A percentile compares a stretch with the other conserved stretches of the same genome.
phyloP scores from a whole-genome alignment of 1,140 invertebrate genomes.

The Eumaeus atala region DNA sequence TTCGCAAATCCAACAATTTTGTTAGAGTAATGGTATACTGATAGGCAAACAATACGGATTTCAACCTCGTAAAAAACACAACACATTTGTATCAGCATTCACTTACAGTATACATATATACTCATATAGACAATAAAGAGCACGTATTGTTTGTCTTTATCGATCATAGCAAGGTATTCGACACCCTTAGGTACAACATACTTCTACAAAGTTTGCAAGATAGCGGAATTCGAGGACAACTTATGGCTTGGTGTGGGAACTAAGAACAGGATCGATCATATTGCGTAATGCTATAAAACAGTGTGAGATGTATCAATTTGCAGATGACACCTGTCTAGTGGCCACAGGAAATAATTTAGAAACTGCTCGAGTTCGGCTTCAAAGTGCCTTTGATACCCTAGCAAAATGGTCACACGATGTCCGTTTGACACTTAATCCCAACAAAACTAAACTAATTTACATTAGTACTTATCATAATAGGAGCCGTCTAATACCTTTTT shows the following conservation, averaged over 20 bases:
- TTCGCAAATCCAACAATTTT: conserved; percentile 20
- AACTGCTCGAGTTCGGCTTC: too few relatives aligned
- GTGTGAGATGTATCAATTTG: too few relatives aligned
- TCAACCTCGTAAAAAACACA: conserved; percentile 20
- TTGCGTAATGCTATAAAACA: too few relatives aligned
- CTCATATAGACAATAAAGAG: conserved; percentile 17
- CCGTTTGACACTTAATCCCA: too few relatives aligned
- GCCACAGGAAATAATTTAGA: too few relatives aligned
- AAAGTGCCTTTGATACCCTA: too few relatives aligned
- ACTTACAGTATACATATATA: conserved; percentile 18
- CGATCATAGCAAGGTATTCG: conserved; percentile 19
- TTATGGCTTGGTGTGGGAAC: conserved; percentile 20
- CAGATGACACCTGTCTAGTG: too few relatives aligned
- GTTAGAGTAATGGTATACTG: conserved; percentile 13
- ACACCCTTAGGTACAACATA: conserved; percentile 12
- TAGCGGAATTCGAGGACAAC: too few relatives aligned
- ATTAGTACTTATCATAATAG: conserved; percentile 9
- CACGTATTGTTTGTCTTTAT: conserved; percentile 19
- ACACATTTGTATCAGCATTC: conserved; percentile 18
- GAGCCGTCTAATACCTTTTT: not conserved
- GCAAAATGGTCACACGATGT: too few relatives aligned
- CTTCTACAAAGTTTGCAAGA: conserved; percentile 7
- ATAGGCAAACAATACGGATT: conserved; percentile 22
- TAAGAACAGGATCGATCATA: conserved; percentile 15
- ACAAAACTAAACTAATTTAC: conserved; percentile 16